Conservation (phyloP, 2,888 invertebrate genomes). For the Diadegma fenestrale region DNA sequence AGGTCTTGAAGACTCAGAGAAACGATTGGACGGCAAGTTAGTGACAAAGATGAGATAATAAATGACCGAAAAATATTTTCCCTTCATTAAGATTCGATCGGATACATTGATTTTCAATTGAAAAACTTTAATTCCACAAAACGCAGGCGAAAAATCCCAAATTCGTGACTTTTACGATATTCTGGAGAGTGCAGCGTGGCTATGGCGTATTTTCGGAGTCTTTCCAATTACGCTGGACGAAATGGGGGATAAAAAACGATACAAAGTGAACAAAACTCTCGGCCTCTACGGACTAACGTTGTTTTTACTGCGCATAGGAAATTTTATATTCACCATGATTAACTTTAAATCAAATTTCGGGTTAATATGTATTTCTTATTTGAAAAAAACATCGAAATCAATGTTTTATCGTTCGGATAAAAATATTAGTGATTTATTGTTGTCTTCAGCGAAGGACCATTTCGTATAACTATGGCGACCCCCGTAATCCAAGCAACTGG, state of each 20-base stretch:
- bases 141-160: not conserved
- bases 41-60: not conserved
- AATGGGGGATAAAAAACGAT: slow-evolving; percentile 39
- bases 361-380: slow-evolving; percentile 2
- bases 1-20: not conserved
- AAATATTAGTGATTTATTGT: not conserved
- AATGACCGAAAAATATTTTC: not conserved
- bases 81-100: too few relatives aligned
- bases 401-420: not conserved
- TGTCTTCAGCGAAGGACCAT: not conserved
- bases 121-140: not conserved
- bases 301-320: slow-evolving; percentile 4
- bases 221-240: slow-evolving; percentile 59
- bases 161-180: slow-evolving; percentile 47
- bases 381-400: not conserved
- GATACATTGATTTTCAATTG: not conserved
- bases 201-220: slow-evolving; percentile 53
- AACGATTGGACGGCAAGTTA: slow-evolving; percentile 43
- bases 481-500: slow-evolving; percentile 16
- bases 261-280: slow-evolving; percentile 28
- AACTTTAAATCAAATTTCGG: not conserved
- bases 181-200: slow-evolving; percentile 54
- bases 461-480: slow-evolving; percentile 32
- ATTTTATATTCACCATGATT: slow-evolving; percentile 15
- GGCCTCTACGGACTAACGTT: slow-evolving; percentile 30